phyloP scores from a whole-genome alignment of 1,140 invertebrate genomes.

The Cepaea nemoralis region DNA sequence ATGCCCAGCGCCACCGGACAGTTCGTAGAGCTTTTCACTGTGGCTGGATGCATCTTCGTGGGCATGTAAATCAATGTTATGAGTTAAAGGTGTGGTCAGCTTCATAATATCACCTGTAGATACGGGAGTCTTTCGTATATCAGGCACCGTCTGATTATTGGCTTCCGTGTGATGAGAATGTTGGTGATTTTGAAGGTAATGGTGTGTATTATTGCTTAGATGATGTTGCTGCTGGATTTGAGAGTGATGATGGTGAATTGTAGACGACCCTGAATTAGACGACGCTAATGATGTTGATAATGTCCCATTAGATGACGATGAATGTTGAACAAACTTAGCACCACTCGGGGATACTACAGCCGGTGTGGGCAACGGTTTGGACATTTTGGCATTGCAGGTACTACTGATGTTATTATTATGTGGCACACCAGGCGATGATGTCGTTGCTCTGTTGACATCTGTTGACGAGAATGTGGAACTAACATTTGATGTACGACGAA shows the following conservation, averaged over 20 bases:
- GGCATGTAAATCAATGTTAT: not conserved
- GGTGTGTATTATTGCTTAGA: not conserved
- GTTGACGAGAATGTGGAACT: constrained; percentile 26
- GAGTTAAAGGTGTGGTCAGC: constrained; percentile 13
- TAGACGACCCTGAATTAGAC: not conserved
- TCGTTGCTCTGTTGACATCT: not conserved
- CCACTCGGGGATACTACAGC: not conserved
- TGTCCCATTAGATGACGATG: constrained; percentile 1
- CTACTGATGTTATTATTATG: not conserved
- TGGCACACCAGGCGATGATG: not conserved
- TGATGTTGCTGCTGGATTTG: constrained; percentile 5
- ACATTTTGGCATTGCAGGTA: not conserved
- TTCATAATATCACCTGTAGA: not conserved
- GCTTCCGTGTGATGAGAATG: not conserved
- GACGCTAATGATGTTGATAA: not conserved
- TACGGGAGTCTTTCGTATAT: not conserved
- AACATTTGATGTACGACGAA: constrained; percentile 36
- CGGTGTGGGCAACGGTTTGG: not conserved
- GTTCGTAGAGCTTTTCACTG: not conserved
- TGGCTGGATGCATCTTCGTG: constrained; percentile 1
- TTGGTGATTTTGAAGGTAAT: constrained; percentile 24
- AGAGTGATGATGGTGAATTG: constrained; percentile 27
- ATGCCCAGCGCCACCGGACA: not conserved
- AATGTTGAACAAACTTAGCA: not conserved
- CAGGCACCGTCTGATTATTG: not conserved